Evolutionary conservation across 1,140 invertebrate species (phyloP).

Genomic region (Neomicropteryx cornuta): DNA sequence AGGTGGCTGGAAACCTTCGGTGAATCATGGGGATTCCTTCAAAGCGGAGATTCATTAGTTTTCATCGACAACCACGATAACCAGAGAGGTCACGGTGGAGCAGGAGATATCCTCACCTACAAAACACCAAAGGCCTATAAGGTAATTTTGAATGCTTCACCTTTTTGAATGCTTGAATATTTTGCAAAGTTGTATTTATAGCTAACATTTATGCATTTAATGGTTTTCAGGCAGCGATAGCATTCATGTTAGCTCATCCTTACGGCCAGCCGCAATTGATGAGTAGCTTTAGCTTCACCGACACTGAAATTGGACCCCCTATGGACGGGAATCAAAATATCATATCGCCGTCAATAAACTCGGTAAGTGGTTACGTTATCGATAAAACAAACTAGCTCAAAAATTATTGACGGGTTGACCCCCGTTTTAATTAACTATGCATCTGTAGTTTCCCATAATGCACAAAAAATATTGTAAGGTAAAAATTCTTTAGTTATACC

Average conservation of each 20-base stretch:
- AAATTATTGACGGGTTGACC: too few species aligned
- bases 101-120: constrained; percentile 41
- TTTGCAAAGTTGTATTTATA: constrained; percentile 1
- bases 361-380: constrained; percentile 8
- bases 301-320: constrained; percentile 43
- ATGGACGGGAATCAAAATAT: constrained; percentile 41
- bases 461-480: too few species aligned
- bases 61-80: constrained; percentile 53
- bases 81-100: constrained; percentile 36
- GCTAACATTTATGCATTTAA: constrained; percentile 3
- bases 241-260: constrained; percentile 67
- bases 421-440: too few species aligned
- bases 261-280: constrained; percentile 59
- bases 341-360: constrained; percentile 37
- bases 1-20: constrained; percentile 30
- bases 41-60: constrained; percentile 26
- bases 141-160: too few species aligned
- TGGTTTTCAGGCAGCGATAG: constrained; percentile 48
- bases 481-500: too few species aligned
- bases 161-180: not conserved
- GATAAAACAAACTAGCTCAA: too few species aligned
- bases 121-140: constrained; percentile 47
- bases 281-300: constrained; percentile 51
- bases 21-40: constrained; percentile 29
- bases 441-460: too few species aligned